Evolutionary conservation across 2,113 vertebrate genomes (phyloP), one percentile per base, ranked within the genome.

Genomic region (Euleptes europaea): DNA sequence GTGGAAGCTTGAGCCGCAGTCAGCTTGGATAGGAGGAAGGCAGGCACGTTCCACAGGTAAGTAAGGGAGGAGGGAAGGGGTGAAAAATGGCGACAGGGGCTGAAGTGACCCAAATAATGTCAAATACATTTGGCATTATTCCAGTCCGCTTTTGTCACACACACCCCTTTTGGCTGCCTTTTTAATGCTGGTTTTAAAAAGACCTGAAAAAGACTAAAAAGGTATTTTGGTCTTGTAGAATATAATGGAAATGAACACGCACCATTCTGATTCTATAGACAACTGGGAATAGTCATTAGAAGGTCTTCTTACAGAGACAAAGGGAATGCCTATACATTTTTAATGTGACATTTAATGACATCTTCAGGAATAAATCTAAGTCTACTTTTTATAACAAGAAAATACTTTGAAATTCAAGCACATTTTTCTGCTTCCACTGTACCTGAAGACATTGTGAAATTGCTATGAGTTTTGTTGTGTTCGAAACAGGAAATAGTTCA

Each of bases 261-360:
- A 28, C 7, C 21, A 82, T 23, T 67, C 63, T 67, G 44, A 5
- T 78, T 87, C 47, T 69, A 86, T 76, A 63, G 54, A 82, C 87
- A 84, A 4, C 44, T 86, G 7, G 65, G 66, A 33, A 5, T 42
- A 83, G 23, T 65, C 0, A 42, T 65, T 79, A 44, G 14, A 83
- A 91, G 85, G 78, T 8, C 28, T 85, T 54, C 71, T 71, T 38
- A 35, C 63, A 57, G 3, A 74, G 26, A 35, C 42, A 86, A 84
- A 74, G 31, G 0, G 1, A 2, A 13, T 19, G 21, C 42, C 31
- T 66, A 75, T 47, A 66, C 44, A 11, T n/a, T 44, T 44, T 44
- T 65, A 79, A 17, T 65, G 57, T 65, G 60, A 79, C 38, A 79
- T 66, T 44, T 79, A 79, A 79, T 66, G 15, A 78, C 42, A 3